A percentile compares a stretch with the other conserved stretches of the same genome.
Evolutionary conservation across 2,797 vertebrate genomes (phyloP).

Genomic region (Dipus sagitta): DNA sequence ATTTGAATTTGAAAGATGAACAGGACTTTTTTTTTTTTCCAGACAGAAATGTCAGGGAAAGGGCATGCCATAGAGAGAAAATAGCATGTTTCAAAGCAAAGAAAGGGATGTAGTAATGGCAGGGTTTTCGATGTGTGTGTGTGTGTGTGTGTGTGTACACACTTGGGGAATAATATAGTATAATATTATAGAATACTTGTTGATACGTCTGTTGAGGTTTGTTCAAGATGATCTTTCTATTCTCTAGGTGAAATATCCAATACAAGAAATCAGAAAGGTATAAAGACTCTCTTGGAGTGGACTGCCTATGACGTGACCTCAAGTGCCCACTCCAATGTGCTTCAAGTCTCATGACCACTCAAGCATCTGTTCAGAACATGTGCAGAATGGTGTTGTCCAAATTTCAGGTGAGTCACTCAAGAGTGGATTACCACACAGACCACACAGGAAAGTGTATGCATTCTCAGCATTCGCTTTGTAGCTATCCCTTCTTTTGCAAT

Average conservation of each 20-base stretch:
- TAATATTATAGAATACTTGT: neutral
- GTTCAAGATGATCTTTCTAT: neutral
- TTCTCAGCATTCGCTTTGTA: neutral
- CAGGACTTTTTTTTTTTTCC: slow-evolving; percentile 20
- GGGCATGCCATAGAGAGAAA: neutral
- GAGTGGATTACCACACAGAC: neutral
- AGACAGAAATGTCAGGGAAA: slow-evolving; percentile 61
- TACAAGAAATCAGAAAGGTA: neutral
- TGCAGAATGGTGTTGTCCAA: neutral
- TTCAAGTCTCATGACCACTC: neutral
- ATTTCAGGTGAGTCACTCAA: neutral
- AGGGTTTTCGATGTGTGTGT: neutral
- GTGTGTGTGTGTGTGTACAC: neutral
- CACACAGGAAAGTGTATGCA: neutral
- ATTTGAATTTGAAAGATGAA: slow-evolving; percentile 50
- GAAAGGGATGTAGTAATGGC: neutral
- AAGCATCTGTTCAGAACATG: neutral
- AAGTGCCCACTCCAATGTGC: neutral
- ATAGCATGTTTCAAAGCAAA: neutral
- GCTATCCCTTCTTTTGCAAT: neutral
- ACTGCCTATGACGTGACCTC: neutral
- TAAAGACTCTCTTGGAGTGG: neutral
- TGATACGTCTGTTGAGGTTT: neutral
- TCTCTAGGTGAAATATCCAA: neutral
- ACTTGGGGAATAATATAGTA: neutral